phyloP scores from a whole-genome alignment of 2,113 vertebrate genomes.

The Holacanthus passer region DNA sequence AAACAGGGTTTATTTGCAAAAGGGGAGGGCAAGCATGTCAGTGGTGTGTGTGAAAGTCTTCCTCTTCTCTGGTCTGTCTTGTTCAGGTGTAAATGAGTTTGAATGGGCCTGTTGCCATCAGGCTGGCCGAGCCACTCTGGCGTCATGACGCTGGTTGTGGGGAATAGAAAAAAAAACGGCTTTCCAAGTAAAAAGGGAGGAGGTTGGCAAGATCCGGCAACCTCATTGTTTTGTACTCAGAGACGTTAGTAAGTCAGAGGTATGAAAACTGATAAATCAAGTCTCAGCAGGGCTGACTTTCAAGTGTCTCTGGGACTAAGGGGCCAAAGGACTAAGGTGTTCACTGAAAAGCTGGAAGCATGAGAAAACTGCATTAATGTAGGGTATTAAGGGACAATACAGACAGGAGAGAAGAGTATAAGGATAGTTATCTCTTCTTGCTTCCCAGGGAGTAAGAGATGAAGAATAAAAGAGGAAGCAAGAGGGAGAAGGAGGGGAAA shows the following conservation, averaged over 20 bases:
- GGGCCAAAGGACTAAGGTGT: not conserved
- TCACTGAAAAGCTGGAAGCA: conserved; percentile 2
- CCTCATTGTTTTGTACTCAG: not conserved
- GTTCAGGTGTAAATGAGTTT: conserved; percentile 47
- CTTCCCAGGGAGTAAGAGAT: conserved; percentile 17
- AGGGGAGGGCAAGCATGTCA: conserved; percentile 12
- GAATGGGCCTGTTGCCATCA: conserved; percentile 22
- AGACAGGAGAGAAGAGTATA: conserved; percentile 14
- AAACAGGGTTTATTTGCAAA: conserved; percentile 50
- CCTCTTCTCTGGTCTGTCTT: not conserved
- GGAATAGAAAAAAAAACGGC: not conserved
- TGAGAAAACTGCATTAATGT: conserved; percentile 30
- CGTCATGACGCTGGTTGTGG: not conserved
- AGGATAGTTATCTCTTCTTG: conserved; percentile 1
- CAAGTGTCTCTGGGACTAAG: conserved; percentile 16
- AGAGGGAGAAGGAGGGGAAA: not conserved
- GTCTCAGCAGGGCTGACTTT: conserved; percentile 9
- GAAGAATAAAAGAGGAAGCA: conserved; percentile 19
- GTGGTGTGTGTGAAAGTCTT: conserved; percentile 14
- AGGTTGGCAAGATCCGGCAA: not conserved
- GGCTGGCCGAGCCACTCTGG: not conserved
- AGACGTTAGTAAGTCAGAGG: not conserved
- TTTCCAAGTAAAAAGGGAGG: conserved; percentile 2
- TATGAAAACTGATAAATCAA: not conserved
- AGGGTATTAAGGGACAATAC: conserved; percentile 30